These are phyloP conservation scores for Uropetala carovei DNA, from an alignment of 2,888 invertebrate genomes.

Conservation along the genomic window DNA sequence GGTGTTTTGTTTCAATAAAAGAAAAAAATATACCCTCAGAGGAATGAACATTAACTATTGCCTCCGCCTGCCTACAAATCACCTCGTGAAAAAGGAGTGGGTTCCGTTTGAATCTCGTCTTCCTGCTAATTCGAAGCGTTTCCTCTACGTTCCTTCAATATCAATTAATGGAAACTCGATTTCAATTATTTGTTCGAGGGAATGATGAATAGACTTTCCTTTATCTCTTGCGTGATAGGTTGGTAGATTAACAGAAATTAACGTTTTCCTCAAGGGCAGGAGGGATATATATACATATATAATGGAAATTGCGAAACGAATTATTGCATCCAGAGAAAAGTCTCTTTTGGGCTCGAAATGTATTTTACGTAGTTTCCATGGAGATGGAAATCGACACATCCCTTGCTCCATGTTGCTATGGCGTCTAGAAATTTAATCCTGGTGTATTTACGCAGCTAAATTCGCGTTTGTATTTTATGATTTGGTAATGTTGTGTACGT, in stretches of 20 bases:
- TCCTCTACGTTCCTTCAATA: neutral
- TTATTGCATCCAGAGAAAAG: neutral
- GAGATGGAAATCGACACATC: neutral
- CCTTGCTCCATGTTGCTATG: neutral
- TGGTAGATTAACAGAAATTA: neutral
- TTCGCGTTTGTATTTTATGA: no score
- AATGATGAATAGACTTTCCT: neutral
- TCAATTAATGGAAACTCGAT: neutral
- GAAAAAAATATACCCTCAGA: neutral
- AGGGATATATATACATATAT: no score
- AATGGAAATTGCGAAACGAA: neutral
- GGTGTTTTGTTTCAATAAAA: conserved; percentile 29
- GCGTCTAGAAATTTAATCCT: neutral
- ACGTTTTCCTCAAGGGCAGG: neutral
- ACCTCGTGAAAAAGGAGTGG: neutral
- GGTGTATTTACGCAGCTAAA: neutral
- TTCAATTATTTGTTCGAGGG: neutral
- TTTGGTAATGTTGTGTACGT: no score
- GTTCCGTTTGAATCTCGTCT: neutral
- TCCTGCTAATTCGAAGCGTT: neutral
- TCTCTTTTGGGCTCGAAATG: neutral
- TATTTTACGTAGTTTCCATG: neutral
- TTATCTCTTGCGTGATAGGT: neutral
- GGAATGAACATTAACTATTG: conserved; percentile 13
- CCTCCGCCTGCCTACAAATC: conserved; percentile 3